Conservation (phyloP, 1,140 invertebrate genomes). For the Drosophila sulfurigaster region DNA sequence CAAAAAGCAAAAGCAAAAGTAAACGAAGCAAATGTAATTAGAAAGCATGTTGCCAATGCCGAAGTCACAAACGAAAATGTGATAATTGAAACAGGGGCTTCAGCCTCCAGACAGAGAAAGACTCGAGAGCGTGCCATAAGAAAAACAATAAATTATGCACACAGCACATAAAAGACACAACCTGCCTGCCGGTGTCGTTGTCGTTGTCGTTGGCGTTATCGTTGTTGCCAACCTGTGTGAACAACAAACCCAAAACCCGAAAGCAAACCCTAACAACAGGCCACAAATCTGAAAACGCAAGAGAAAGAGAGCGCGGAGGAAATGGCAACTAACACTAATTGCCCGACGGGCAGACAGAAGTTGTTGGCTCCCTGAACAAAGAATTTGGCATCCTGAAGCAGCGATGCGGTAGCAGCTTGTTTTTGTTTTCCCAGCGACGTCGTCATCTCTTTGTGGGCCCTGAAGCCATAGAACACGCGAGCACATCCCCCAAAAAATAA, state of each 20-base stretch:
- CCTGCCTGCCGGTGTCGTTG: constrained; percentile 28
- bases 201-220: background rate
- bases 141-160: constrained; percentile 80
- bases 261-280: constrained; percentile 41
- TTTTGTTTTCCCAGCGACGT: constrained; percentile 66
- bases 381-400: constrained; percentile 18
- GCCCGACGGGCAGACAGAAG: constrained; percentile 51
- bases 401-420: constrained; percentile 56
- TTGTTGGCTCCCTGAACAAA: constrained; percentile 47
- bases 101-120: constrained; percentile 49
- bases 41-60: constrained; percentile 41
- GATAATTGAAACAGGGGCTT: constrained; percentile 75
- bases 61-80: constrained; percentile 31
- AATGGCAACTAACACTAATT: constrained; percentile 61
- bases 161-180: constrained; percentile 69
- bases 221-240: constrained; percentile 28
- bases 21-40: constrained; percentile 65
- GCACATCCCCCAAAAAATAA: constrained; percentile 33
- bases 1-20: constrained; percentile 35
- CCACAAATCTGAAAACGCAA: constrained; percentile 29
- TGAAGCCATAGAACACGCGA: constrained; percentile 42
- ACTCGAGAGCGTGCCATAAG: constrained; percentile 43
- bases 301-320: too few relatives aligned
- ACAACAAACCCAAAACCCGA: constrained; percentile 26
- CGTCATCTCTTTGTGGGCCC: constrained; percentile 27